A percentile compares a stretch with the other conserved stretches of the same genome.
These are phyloP conservation scores for Neocrepidodera transversa DNA, from an alignment of 2,888 invertebrate genomes.

Conservation along the genomic window DNA sequence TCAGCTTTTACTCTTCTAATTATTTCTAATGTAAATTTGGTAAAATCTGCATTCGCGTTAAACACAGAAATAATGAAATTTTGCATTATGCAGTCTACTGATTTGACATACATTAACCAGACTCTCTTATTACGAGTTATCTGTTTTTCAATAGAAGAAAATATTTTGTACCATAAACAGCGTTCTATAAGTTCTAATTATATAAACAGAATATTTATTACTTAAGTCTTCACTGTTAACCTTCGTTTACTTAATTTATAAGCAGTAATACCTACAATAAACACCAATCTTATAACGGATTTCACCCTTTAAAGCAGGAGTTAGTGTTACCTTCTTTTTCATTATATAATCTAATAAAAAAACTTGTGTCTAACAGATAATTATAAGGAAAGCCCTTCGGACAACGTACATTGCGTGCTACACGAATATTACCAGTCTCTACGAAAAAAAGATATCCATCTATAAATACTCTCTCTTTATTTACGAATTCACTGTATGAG, in stretches of 20 bases:
- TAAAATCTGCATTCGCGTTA: neutral
- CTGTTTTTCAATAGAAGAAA: no score
- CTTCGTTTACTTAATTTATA: neutral
- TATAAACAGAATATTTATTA: no score
- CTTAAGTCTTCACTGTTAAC: no score
- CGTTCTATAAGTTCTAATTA: no score
- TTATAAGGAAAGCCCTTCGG: neutral
- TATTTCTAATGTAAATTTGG: conserved; percentile 1
- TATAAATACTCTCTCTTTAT: neutral
- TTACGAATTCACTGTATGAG: neutral
- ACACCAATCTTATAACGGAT: neutral
- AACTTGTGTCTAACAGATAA: conserved; percentile 3
- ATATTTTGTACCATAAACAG: no score
- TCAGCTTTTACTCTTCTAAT: conserved; percentile 6
- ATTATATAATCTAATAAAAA: neutral
- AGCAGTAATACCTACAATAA: neutral
- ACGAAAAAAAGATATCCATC: neutral
- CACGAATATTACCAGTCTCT: neutral
- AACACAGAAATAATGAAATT: no score
- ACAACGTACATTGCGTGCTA: conserved; percentile 1
- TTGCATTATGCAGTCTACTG: no score
- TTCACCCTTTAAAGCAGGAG: neutral
- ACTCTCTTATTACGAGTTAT: no score
- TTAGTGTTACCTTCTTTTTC: neutral
- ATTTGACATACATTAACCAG: no score